Evolutionary conservation across 2,888 invertebrate species (phyloP).

Genomic region (Heliconius sara): DNA sequence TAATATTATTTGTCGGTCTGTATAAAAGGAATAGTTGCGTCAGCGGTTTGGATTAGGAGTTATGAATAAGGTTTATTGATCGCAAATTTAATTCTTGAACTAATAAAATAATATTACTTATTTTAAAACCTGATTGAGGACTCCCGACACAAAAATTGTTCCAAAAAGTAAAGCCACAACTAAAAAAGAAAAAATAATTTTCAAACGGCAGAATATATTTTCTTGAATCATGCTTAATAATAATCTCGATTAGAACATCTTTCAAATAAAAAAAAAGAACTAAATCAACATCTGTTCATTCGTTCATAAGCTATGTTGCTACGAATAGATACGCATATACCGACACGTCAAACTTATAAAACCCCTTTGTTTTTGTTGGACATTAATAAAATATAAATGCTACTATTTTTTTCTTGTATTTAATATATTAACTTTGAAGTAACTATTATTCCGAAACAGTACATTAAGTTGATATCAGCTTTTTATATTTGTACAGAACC

Average conservation of each 20-base stretch:
- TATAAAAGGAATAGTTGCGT: neutral
- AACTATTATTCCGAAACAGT: neutral
- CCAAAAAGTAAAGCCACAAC: neutral
- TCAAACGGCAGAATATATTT: neutral
- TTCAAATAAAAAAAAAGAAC: neutral
- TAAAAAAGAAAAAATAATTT: neutral
- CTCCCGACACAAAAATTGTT: neutral
- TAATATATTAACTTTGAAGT: neutral
- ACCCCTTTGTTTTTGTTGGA: too few relatives aligned
- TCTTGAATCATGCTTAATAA: neutral
- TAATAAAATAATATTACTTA: neutral
- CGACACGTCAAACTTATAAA: too few relatives aligned
- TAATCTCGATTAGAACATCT: neutral
- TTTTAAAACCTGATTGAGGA: neutral
- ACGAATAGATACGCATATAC: too few relatives aligned
- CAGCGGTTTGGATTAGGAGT: neutral
- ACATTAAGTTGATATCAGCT: neutral
- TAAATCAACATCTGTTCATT: too few relatives aligned
- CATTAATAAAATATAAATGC: too few relatives aligned
- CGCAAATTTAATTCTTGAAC: neutral
- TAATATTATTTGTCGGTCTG: neutral
- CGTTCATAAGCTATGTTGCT: too few relatives aligned
- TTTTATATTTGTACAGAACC: slow-evolving; percentile 21
- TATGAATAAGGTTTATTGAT: neutral
- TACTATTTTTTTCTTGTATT: too few relatives aligned